phyloP scores from a whole-genome alignment of 2,888 invertebrate genomes.

The Eueremaeus valkanovi region DNA sequence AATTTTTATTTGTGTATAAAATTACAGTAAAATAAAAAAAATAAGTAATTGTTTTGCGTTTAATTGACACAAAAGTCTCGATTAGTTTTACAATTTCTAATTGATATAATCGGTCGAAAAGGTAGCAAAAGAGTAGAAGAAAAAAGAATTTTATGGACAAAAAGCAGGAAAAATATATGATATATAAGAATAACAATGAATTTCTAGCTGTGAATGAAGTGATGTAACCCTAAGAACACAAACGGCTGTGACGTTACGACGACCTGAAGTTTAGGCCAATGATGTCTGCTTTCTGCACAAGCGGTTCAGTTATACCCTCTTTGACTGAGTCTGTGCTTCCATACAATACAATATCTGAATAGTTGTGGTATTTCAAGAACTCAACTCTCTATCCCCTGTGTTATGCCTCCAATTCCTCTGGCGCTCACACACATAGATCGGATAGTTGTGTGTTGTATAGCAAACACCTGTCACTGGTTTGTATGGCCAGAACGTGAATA shows the following conservation, averaged over 20 bases:
- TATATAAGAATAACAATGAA: conserved; percentile 17
- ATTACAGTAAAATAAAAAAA: no score
- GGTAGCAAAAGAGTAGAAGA: no score
- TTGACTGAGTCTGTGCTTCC: not conserved
- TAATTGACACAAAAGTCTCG: no score
- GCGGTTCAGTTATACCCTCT: not conserved
- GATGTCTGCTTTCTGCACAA: not conserved
- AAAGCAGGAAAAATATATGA: no score
- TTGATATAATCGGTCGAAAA: no score
- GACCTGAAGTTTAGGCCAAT: conserved; percentile 11
- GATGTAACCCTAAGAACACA: conserved; percentile 1
- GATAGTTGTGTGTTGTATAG: not conserved
- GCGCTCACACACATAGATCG: not conserved
- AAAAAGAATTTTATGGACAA: not conserved
- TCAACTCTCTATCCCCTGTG: not conserved
- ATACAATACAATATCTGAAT: not conserved
- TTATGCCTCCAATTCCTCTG: not conserved
- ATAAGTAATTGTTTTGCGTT: no score
- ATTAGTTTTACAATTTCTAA: no score
- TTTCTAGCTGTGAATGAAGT: not conserved
- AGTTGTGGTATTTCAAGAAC: conserved; percentile 30
- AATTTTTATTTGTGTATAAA: not conserved
- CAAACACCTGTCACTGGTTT: conserved; percentile 12
- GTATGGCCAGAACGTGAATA: not conserved
- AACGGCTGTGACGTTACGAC: not conserved